Percentiles rank a stretch among this genome's conserved stretches.
phyloP scores from a whole-genome alignment of 2,797 vertebrate species.

The Acipenser ruthenus region DNA sequence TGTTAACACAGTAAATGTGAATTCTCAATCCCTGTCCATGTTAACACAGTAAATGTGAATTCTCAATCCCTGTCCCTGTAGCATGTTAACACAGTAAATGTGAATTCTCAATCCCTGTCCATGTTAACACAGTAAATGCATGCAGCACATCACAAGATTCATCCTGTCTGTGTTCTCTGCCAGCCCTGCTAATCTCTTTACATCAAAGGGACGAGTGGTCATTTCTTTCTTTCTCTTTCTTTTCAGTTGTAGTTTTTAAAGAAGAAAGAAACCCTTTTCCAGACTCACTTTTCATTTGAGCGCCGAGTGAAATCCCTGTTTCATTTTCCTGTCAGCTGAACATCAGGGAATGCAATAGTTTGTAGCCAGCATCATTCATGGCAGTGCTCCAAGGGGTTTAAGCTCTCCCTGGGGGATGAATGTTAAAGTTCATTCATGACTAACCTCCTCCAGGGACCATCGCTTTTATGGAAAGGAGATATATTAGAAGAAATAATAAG shows the following conservation, averaged over 20 bases:
- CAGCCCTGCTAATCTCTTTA: slow-evolving; percentile 8
- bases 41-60: too few relatives aligned
- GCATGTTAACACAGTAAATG: too few relatives aligned
- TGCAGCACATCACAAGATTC: not conserved
- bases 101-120: too few relatives aligned
- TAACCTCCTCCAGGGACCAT: slow-evolving; percentile 13
- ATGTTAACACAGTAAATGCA: too few relatives aligned
- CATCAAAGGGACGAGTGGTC: slow-evolving; percentile 13
- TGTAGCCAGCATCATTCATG: slow-evolving; percentile 2
- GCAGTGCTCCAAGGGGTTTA: not conserved
- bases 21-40: too few relatives aligned
- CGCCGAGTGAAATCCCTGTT: slow-evolving; percentile 1
- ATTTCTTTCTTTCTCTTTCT: slow-evolving; percentile 37
- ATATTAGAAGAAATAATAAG: too few relatives aligned
- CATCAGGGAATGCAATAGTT: not conserved
- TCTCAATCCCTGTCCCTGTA: too few relatives aligned
- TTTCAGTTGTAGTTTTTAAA: slow-evolving; percentile 26
- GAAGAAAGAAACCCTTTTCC: slow-evolving; percentile 16
- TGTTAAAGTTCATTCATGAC: slow-evolving; percentile 26
- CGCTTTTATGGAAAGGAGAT: slow-evolving; percentile 14
- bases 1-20: too few relatives aligned
- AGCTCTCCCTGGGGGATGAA: slow-evolving; percentile 8
- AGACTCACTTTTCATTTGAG: slow-evolving; percentile 14
- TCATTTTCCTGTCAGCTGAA: slow-evolving; percentile 8
- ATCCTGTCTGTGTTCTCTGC: not conserved